Conservation (phyloP, 2,113 vertebrate genomes). For the Pardalotus punctatus region DNA sequence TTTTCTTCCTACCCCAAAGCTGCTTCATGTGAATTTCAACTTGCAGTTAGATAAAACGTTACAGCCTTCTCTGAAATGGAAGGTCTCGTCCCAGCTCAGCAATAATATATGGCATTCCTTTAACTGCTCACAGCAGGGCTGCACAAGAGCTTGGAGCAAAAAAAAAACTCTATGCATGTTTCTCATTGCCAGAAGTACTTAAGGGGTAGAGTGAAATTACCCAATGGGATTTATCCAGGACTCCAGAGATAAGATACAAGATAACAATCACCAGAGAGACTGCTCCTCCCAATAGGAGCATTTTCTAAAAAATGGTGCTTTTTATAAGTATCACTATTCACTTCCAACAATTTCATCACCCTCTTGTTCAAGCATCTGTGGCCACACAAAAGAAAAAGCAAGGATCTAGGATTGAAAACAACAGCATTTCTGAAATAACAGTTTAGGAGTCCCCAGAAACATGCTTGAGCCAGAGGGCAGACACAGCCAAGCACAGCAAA, state of each 20-base stretch:
- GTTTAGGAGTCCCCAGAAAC: background rate
- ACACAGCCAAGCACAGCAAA: background rate
- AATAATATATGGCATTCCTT: background rate
- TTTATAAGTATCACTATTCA: background rate
- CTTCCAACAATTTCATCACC: background rate
- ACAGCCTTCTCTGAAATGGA: background rate
- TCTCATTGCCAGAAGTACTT: background rate
- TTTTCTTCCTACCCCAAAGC: background rate
- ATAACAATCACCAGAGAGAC: background rate
- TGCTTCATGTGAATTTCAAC: background rate
- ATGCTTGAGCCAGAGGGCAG: background rate
- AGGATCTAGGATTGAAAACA: background rate
- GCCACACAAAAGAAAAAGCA: background rate
- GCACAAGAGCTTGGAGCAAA: background rate
- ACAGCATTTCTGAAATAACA: background rate
- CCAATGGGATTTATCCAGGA: background rate
- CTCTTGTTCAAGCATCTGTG: background rate
- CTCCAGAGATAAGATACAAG: background rate
- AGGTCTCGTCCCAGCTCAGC: background rate
- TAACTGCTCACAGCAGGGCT: conserved; percentile 16
- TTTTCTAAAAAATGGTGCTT: background rate
- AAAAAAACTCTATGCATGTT: background rate
- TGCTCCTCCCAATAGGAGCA: background rate
- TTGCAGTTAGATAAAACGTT: background rate
- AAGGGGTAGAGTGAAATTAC: background rate